These are phyloP conservation scores for Sigmodon hispidus DNA, from an alignment of 2,113 vertebrate species.

Conservation along the genomic window DNA sequence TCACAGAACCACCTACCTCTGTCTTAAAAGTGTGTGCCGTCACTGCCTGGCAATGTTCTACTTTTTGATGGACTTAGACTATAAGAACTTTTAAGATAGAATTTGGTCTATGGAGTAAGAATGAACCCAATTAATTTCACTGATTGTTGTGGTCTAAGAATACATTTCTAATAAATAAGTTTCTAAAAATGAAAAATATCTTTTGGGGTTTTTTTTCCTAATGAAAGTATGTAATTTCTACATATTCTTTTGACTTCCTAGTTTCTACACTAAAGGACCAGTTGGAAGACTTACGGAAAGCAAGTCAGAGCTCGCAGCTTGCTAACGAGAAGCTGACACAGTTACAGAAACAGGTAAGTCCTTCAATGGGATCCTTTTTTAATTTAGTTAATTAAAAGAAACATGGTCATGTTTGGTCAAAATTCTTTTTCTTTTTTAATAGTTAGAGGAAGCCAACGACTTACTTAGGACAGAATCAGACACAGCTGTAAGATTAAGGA, in stretches of 20 bases:
- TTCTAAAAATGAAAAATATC: too few species aligned
- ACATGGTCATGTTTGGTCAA: slow-evolving; percentile 50
- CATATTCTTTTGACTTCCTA: slow-evolving; percentile 79
- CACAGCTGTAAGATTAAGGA: slow-evolving; percentile 94
- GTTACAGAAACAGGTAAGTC: slow-evolving; percentile 95
- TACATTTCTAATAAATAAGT: neutral
- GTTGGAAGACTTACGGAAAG: slow-evolving; percentile 96
- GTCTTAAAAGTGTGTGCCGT: neutral
- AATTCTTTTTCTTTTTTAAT: slow-evolving; percentile 65
- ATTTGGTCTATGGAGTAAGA: slow-evolving; percentile 50
- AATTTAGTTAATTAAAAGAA: slow-evolving; percentile 45
- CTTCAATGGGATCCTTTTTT: slow-evolving; percentile 51
- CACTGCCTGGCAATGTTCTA: neutral
- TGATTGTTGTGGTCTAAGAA: neutral
- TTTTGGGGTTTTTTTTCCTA: slow-evolving; percentile 27
- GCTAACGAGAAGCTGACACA: slow-evolving; percentile 95
- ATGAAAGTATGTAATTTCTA: slow-evolving; percentile 36
- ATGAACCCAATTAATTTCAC: neutral
- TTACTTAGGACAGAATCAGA: slow-evolving; percentile 96
- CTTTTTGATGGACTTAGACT: slow-evolving; percentile 57
- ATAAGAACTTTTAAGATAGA: slow-evolving; percentile 18
- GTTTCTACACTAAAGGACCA: slow-evolving; percentile 98
- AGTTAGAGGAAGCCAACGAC: slow-evolving; percentile 98
- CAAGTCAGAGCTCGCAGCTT: slow-evolving; percentile 95
- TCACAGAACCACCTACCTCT: neutral